These are phyloP conservation scores for Urocolius indicus DNA, from an alignment of 2,113 vertebrate genomes.

Conservation along the genomic window DNA sequence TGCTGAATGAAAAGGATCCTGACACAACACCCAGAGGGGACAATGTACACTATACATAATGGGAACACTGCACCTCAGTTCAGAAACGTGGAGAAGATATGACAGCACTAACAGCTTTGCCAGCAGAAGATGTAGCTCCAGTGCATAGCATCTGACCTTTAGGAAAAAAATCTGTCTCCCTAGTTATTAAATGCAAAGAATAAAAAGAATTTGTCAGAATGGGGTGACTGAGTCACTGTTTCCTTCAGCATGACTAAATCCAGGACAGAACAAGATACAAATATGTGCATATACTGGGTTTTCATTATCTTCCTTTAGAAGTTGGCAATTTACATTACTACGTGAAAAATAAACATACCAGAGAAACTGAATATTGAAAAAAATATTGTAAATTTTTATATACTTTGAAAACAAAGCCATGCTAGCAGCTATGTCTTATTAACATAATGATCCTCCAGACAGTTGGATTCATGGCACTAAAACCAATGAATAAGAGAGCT, in stretches of 20 bases:
- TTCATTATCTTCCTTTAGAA: not conserved
- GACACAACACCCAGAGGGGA: not conserved
- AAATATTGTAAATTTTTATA: not conserved
- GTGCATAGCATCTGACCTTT: not conserved
- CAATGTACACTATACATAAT: not conserved
- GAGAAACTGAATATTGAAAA: not conserved
- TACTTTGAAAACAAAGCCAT: not conserved
- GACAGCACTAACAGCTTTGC: constrained; percentile 10
- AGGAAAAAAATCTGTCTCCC: not conserved
- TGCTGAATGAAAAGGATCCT: not conserved
- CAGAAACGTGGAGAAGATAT: not conserved
- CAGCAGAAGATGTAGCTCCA: not conserved
- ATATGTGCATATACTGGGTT: not conserved
- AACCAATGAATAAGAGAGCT: not conserved
- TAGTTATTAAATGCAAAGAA: not conserved
- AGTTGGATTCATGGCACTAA: not conserved
- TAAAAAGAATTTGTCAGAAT: constrained; percentile 28
- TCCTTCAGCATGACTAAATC: not conserved
- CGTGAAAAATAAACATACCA: not conserved
- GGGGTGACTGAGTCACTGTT: not conserved
- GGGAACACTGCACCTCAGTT: not conserved
- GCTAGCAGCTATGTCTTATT: not conserved
- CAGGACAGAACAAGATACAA: not conserved
- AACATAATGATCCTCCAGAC: not conserved
- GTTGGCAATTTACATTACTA: not conserved